Conservation (phyloP, 2,888 invertebrate genomes). For the Agonopterix heracliana region DNA sequence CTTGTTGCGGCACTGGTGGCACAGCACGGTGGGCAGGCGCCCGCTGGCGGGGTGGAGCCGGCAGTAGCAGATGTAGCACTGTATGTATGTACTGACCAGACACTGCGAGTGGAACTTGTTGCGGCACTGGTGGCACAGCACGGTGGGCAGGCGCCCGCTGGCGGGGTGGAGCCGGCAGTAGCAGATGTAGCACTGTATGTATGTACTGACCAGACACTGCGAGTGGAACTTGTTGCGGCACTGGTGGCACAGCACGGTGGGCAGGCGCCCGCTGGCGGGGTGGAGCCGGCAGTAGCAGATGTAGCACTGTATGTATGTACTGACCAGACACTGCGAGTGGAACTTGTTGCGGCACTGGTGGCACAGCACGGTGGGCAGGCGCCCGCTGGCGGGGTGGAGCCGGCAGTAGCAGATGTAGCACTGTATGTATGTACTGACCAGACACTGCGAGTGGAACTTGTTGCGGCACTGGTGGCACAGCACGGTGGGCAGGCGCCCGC, state of each 20-base stretch:
- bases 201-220: slow-evolving; percentile 87
- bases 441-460: slow-evolving; percentile 94
- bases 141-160: slow-evolving; percentile 88
- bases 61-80: slow-evolving; percentile 81
- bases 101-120: slow-evolving; percentile 97
- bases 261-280: slow-evolving; percentile 87
- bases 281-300: slow-evolving; percentile 81
- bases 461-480: slow-evolving; percentile 94
- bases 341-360: slow-evolving; percentile 96
- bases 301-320: slow-evolving; percentile 79
- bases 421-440: slow-evolving; percentile 78
- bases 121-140: slow-evolving; percentile 91
- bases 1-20: slow-evolving; percentile 94
- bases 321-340: slow-evolving; percentile 94
- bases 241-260: slow-evolving; percentile 88
- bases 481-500: slow-evolving; percentile 88
- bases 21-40: slow-evolving; percentile 89
- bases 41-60: slow-evolving; percentile 89
- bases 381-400: slow-evolving; percentile 87
- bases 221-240: slow-evolving; percentile 98
- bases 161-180: slow-evolving; percentile 86
- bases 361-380: slow-evolving; percentile 90
- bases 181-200: slow-evolving; percentile 78
- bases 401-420: slow-evolving; percentile 85
- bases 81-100: slow-evolving; percentile 79